Evolutionary conservation across 2,113 vertebrate genomes (phyloP).

Genomic region (Onychostruthus taczanowskii): DNA sequence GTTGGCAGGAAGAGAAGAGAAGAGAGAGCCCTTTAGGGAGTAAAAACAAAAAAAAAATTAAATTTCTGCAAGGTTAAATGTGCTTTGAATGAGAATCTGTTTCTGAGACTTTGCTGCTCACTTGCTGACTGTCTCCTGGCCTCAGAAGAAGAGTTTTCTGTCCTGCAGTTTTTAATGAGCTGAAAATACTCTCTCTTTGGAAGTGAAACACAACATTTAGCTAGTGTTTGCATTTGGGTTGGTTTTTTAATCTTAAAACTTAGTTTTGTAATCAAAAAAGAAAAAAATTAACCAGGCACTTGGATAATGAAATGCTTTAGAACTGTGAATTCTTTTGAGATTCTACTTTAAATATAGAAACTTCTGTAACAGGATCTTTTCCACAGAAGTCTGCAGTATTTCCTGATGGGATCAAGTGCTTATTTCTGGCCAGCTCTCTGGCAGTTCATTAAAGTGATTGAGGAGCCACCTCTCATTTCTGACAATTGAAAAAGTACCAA

Average conservation of each 20-base stretch:
- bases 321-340: neutral
- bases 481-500: neutral
- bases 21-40: neutral
- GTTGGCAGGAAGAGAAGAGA: neutral
- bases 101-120: neutral
- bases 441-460: conserved; percentile 11
- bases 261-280: neutral
- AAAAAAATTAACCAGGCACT: neutral
- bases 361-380: neutral
- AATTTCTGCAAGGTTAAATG: neutral
- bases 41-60: neutral
- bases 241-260: neutral
- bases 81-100: neutral
- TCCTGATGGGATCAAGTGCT: neutral
- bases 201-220: neutral
- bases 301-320: neutral
- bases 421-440: conserved; percentile 18
- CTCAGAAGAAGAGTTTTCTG: neutral
- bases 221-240: neutral
- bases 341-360: neutral
- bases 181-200: neutral
- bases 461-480: conserved; percentile 3
- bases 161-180: neutral
- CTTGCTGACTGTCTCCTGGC: neutral
- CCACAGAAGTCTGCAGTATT: neutral